Evolutionary conservation across 2,113 vertebrate species (phyloP), one percentile per base, ranked within the genome.

Genomic region (Ciconia stormi): DNA sequence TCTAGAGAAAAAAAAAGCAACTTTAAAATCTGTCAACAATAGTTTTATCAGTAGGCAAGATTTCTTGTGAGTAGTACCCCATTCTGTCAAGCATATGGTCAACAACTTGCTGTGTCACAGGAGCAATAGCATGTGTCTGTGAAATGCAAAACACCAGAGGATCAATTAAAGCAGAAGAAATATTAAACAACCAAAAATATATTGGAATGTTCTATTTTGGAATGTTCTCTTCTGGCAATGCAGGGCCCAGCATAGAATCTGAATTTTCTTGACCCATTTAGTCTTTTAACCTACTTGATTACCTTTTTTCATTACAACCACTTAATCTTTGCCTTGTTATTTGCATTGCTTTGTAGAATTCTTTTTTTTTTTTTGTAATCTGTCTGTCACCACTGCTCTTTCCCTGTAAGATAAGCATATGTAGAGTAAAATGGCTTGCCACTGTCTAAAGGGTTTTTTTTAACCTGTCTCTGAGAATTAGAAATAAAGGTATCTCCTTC

Each of bases 71-170:
- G 63, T 52, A 70, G 59, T 42, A 78, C 22, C 47, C 87, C 65
- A 27, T 82, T 91, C 77, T 91, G 84, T 67, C 65, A 63, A 96
- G 65, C 89, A 87, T 87, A 93, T 89, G 89, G 91, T 91, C 89
- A 97, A 71, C 65, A 94, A 95, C 69, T 93, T 52, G 27, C 61
- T 40, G 34, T 93, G 90, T 91, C 95, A 88, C 94, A 66, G 49
- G 40, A 91, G 89, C 82, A 88, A 32, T 6, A 95, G 30, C 65
- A 49, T 3, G 3, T 89, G 55, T 21, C 62, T 80, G 52, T 82
- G 90, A 95, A 82, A 96, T 49, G 71, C 70, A 82, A 77, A 90
- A 63, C 53, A 25, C 29, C 44, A 36, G 27, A 30, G 62, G 66
- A 91, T 66, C 82, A 44, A 70, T 66, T 80, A 42, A 72, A 90